These are phyloP conservation scores for Pocillopora verrucosa DNA, from an alignment of 64 coral and sea anemone species.

Conservation along the genomic window DNA sequence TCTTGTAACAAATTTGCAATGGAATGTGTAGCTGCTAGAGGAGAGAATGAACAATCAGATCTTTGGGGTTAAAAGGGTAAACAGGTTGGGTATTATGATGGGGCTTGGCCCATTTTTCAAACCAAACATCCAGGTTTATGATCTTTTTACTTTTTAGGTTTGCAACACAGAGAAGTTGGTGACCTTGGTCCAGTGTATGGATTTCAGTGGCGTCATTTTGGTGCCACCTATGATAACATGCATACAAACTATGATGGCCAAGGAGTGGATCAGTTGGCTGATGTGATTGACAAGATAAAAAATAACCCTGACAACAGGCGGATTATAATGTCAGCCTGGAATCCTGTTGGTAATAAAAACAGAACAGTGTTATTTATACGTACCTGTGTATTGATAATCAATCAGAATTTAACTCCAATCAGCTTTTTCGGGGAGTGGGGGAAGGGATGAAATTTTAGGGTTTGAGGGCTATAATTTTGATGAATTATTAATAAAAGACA, in stretches of 20 bases:
- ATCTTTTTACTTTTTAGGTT: slow-evolving; percentile 46
- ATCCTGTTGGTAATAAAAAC: slow-evolving; percentile 75
- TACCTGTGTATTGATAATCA: no score
- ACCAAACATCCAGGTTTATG: neutral
- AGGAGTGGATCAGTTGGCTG: slow-evolving; percentile 82
- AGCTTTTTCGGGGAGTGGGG: no score
- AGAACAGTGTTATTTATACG: neutral
- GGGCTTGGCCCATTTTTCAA: neutral
- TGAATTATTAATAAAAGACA: no score
- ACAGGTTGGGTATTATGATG: no score
- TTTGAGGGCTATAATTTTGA: no score
- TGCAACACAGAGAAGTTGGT: slow-evolving; percentile 72
- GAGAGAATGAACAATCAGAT: no score
- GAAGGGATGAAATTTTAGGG: no score
- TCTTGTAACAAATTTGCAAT: no score
- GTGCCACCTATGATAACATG: slow-evolving; percentile 85
- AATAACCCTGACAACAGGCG: slow-evolving; percentile 84
- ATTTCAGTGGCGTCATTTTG: slow-evolving; percentile 98
- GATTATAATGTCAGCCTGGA: slow-evolving; percentile 97
- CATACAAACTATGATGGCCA: slow-evolving; percentile 68
- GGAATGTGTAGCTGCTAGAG: no score
- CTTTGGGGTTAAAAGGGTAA: no score
- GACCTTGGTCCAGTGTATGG: slow-evolving; percentile 95
- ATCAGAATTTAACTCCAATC: no score
- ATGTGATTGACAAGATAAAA: slow-evolving; percentile 93